Evolutionary conservation across 1,140 invertebrate species (phyloP).

Genomic region (Oncopodura yosiiana): DNA sequence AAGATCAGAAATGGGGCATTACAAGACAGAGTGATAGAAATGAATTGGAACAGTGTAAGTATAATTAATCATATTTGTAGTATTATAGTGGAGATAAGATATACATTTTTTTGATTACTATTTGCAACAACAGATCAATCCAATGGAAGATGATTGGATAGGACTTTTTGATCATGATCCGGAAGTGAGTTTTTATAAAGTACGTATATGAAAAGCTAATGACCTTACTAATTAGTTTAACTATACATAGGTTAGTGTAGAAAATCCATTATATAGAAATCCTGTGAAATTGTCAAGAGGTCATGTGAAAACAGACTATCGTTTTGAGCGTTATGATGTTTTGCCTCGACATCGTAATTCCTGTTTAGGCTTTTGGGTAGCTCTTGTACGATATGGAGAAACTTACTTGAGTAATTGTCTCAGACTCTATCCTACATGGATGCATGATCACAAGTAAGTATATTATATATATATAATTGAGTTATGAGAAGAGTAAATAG

Average conservation of each 20-base stretch:
- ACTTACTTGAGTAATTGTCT: slow-evolving; percentile 49
- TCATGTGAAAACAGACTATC: slow-evolving; percentile 30
- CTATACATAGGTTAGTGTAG: slow-evolving; percentile 6
- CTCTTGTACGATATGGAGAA: slow-evolving; percentile 44
- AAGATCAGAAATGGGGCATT: slow-evolving; percentile 18
- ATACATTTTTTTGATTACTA: no score
- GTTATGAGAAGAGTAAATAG: not conserved
- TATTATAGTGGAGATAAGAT: no score
- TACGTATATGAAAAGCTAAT: slow-evolving; percentile 31
- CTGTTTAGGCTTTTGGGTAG: slow-evolving; percentile 45
- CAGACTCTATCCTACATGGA: slow-evolving; percentile 55
- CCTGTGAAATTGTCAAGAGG: slow-evolving; percentile 9
- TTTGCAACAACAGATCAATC: no score
- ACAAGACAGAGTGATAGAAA: slow-evolving; percentile 27
- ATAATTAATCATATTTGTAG: no score
- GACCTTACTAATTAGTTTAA: slow-evolving; percentile 17
- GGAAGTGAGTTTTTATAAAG: slow-evolving; percentile 19
- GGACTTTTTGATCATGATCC: slow-evolving; percentile 38
- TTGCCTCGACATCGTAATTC: slow-evolving; percentile 26
- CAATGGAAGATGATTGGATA: slow-evolving; percentile 36
- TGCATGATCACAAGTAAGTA: slow-evolving; percentile 44
- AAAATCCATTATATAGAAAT: not conserved
- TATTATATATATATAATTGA: not conserved
- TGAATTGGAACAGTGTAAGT: slow-evolving; percentile 29
- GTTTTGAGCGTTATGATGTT: slow-evolving; percentile 19